These are phyloP conservation scores for Myiotriccus ornatus DNA, from an alignment of 2,797 vertebrate genomes.

Conservation along the genomic window DNA sequence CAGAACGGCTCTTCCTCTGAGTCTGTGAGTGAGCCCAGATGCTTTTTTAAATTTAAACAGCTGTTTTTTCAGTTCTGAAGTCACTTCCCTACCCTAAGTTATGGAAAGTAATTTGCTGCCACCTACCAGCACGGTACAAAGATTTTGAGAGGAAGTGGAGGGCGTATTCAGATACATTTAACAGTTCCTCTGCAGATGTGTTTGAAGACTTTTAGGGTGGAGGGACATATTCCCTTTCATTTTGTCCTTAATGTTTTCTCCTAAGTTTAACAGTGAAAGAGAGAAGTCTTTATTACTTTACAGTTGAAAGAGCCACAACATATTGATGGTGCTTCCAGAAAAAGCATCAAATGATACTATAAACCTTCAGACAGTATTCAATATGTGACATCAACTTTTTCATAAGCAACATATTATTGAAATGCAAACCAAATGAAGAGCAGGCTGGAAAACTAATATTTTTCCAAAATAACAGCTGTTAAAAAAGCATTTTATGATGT, in stretches of 20 bases:
- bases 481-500: slow-evolving; percentile 11
- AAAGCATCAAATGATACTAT: neutral
- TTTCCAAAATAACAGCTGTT: slow-evolving; percentile 31
- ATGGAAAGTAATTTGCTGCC: slow-evolving; percentile 39
- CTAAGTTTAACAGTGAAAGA: neutral
- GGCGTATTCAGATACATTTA: neutral
- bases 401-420: neutral
- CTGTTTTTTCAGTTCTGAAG: neutral
- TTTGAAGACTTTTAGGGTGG: neutral
- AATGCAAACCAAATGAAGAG: neutral
- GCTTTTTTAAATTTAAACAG: slow-evolving; percentile 5
- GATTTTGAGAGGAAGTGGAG: neutral
- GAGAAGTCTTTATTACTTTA: neutral
- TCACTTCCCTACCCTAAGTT: neutral
- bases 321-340: neutral
- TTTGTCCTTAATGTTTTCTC: neutral
- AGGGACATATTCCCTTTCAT: neutral
- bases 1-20: neutral
- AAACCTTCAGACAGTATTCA: neutral
- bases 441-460: slow-evolving; percentile 11
- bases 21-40: neutral
- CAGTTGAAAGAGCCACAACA: neutral
- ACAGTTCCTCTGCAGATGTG: neutral
- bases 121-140: neutral
- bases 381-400: neutral